A percentile compares a stretch with the other conserved stretches of the same genome.
phyloP scores from a whole-genome alignment of 2,113 vertebrate genomes.

The Pandion haliaetus region DNA sequence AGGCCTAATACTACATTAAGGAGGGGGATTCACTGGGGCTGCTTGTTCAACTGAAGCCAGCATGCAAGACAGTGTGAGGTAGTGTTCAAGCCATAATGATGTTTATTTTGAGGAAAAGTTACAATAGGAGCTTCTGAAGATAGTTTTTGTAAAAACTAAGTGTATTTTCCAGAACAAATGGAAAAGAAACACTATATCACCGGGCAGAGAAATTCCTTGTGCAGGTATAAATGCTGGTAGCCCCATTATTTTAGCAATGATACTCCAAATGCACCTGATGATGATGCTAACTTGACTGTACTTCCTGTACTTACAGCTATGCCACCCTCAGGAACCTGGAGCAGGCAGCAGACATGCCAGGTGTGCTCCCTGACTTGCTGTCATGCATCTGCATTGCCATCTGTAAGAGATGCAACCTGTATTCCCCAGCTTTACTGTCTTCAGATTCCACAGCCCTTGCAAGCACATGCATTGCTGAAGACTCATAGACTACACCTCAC shows the following conservation, averaged over 20 bases:
- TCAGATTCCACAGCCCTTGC: accelerated
- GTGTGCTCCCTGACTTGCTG: not conserved
- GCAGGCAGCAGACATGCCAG: not conserved
- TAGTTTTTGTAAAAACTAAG: not conserved
- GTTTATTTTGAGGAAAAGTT: not conserved
- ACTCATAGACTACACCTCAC: not conserved
- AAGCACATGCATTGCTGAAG: not conserved
- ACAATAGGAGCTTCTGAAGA: not conserved
- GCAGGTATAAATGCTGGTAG: not conserved
- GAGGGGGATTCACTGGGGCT: accelerated
- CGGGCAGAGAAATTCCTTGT: not conserved
- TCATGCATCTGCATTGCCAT: not conserved
- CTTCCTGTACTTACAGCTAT: not conserved
- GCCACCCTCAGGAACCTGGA: not conserved
- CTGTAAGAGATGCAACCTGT: not conserved
- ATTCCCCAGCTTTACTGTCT: not conserved
- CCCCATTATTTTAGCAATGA: not conserved
- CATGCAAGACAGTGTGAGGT: not conserved
- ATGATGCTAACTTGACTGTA: not conserved
- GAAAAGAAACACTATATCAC: not conserved
- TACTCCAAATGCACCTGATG: not conserved
- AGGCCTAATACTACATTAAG: not conserved
- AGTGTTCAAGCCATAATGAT: not conserved
- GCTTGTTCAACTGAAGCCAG: not conserved
- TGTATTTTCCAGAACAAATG: not conserved